A percentile compares a stretch with the other conserved stretches of the same genome.
Conservation (phyloP, 1,140 invertebrate species). For the Alviniconcha marisindica region DNA sequence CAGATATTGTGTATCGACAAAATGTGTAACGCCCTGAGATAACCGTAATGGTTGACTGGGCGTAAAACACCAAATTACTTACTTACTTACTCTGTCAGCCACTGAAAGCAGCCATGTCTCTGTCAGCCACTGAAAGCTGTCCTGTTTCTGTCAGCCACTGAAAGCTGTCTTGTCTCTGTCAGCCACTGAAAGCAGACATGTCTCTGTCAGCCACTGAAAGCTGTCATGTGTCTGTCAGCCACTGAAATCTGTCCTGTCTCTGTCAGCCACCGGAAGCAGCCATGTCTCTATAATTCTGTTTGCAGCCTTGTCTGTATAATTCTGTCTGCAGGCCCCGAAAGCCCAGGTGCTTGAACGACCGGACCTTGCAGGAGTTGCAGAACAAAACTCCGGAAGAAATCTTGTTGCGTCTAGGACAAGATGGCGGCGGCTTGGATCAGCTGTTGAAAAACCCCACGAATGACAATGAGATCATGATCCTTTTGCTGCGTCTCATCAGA, state of each 20-base stretch:
- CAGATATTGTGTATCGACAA: no score
- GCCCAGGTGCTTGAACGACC: neutral
- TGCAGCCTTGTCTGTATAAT: neutral
- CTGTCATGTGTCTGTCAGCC: neutral
- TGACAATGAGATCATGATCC: neutral
- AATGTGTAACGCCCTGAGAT: no score
- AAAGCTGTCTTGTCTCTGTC: no score
- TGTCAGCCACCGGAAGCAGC: neutral
- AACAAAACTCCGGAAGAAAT: neutral
- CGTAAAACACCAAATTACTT: no score
- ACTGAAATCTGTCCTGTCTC: neutral
- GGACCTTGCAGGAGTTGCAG: neutral
- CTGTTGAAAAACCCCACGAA: neutral
- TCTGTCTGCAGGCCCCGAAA: neutral
- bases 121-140: no score
- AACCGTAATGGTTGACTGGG: no score
- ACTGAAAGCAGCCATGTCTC: no score
- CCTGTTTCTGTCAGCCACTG: no score
- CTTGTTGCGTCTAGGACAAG: conserved; percentile 6
- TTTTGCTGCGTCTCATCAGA: neutral
- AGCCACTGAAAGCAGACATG: no score
- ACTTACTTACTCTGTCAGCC: no score
- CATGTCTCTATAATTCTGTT: neutral
- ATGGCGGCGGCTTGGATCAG: conserved; percentile 7
- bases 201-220: no score